Conservation (phyloP, 2,113 vertebrate genomes). For the Ploceus nigricollis region DNA sequence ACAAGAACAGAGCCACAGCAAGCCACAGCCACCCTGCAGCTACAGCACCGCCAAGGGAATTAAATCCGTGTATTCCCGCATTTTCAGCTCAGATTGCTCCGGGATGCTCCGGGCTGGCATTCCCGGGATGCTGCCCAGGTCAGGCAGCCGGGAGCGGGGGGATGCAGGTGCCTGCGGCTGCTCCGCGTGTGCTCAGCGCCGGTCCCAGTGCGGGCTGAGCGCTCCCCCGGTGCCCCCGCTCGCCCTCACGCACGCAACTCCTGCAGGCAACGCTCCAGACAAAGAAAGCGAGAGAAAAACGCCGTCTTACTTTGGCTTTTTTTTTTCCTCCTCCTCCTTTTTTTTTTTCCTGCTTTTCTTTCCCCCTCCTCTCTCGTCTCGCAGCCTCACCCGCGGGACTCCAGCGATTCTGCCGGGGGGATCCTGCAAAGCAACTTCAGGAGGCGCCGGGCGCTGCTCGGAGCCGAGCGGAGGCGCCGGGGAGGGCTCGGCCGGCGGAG, state of each 20-base stretch:
- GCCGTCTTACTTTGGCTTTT: conserved; percentile 24
- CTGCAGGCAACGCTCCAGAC: conserved; percentile 35
- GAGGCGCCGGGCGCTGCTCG: not conserved
- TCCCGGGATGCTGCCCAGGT: not conserved
- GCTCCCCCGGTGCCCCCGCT: not conserved
- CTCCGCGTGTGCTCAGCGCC: not conserved
- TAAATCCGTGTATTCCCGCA: rapidly evolving
- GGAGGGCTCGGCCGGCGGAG: not conserved
- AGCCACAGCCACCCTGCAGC: not conserved
- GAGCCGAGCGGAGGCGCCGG: not conserved
- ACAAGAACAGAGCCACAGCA: not conserved
- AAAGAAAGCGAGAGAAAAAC: conserved; percentile 49
- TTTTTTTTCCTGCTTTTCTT: not conserved
- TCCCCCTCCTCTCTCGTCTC: not conserved
- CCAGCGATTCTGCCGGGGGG: not conserved
- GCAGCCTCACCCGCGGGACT: conserved; percentile 3
- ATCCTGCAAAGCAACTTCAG: not conserved
- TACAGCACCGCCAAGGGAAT: rapidly evolving
- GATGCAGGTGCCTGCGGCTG: not conserved
- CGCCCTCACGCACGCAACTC: not conserved
- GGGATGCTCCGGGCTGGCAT: not conserved
- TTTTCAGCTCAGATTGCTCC: rapidly evolving
- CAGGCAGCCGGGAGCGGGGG: not conserved
- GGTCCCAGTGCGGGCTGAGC: not conserved
- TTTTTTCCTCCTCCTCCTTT: not conserved